These are phyloP conservation scores for Rhadinocentrus ornatus DNA, from an alignment of 2,797 vertebrate species.

Conservation along the genomic window DNA sequence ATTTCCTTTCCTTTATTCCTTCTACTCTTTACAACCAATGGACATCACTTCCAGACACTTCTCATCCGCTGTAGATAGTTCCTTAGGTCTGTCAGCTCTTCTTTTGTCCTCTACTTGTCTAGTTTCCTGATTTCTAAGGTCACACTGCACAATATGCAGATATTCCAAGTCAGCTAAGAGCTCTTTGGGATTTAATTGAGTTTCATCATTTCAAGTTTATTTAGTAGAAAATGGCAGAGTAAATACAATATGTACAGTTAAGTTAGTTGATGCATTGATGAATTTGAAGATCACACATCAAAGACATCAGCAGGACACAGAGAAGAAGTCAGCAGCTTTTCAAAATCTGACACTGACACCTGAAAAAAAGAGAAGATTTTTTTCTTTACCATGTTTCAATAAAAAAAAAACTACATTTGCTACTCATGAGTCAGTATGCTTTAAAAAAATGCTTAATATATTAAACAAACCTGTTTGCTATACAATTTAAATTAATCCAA, in stretches of 20 bases:
- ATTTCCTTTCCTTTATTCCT: too few species aligned
- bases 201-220: conserved; percentile 32
- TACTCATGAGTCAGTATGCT: background rate
- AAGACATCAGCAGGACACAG: conserved; percentile 67
- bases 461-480: background rate
- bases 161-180: too few species aligned
- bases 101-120: too few species aligned
- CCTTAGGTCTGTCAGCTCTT: too few species aligned
- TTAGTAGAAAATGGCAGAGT: conserved; percentile 20
- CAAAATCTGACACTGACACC: conserved; percentile 75
- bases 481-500: background rate
- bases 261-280: background rate
- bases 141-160: too few species aligned
- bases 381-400: background rate
- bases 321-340: conserved; percentile 62
- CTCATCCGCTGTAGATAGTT: too few species aligned
- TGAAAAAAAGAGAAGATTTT: conserved; percentile 39
- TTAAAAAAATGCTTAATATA: background rate
- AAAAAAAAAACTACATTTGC: background rate
- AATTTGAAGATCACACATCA: conserved; percentile 57
- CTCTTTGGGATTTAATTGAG: too few species aligned
- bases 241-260: conserved; percentile 53
- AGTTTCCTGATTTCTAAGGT: too few species aligned
- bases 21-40: too few species aligned
- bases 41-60: too few species aligned